Conservation (phyloP, 2,113 vertebrate species). For the Channa argus region DNA sequence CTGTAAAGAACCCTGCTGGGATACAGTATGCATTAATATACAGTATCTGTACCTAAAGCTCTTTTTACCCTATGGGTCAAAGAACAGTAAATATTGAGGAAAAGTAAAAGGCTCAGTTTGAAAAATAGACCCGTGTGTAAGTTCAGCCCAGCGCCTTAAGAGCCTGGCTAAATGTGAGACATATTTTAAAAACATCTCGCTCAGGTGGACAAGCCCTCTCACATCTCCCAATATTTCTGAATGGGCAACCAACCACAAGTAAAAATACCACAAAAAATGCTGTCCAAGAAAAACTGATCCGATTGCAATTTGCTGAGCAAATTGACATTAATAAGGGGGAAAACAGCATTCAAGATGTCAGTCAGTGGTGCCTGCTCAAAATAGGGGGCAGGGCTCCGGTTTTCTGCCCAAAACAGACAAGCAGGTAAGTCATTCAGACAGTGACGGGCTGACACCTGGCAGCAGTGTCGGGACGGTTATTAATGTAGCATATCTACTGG, state of each 20-base stretch:
- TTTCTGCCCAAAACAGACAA: constrained; percentile 79
- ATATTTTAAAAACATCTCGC: constrained; percentile 73
- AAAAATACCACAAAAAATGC: constrained; percentile 71
- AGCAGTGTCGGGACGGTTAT: constrained; percentile 73
- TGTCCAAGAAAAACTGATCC: constrained; percentile 85
- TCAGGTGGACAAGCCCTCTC: constrained; percentile 78
- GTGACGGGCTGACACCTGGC: constrained; percentile 83
- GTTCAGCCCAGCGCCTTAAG: constrained; percentile 46
- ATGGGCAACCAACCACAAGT: constrained; percentile 76
- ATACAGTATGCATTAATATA: constrained; percentile 10
- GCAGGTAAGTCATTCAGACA: constrained; percentile 84
- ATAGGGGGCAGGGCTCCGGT: constrained; percentile 70
- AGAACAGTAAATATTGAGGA: constrained; percentile 52
- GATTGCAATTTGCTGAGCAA: constrained; percentile 84
- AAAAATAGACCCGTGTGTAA: constrained; percentile 69
- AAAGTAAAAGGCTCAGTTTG: constrained; percentile 43
- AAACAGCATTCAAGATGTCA: constrained; percentile 82
- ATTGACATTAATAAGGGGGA: constrained; percentile 84
- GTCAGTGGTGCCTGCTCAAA: constrained; percentile 77
- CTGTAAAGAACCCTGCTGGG: constrained; percentile 1
- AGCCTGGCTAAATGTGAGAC: constrained; percentile 58
- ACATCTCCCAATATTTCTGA: constrained; percentile 75
- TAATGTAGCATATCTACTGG: constrained; percentile 82
- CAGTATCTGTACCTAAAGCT: constrained; percentile 15
- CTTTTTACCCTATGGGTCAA: constrained; percentile 30